Evolutionary conservation across 2,797 vertebrate species (phyloP).

Genomic region (Catamblyrhynchus diadema): DNA sequence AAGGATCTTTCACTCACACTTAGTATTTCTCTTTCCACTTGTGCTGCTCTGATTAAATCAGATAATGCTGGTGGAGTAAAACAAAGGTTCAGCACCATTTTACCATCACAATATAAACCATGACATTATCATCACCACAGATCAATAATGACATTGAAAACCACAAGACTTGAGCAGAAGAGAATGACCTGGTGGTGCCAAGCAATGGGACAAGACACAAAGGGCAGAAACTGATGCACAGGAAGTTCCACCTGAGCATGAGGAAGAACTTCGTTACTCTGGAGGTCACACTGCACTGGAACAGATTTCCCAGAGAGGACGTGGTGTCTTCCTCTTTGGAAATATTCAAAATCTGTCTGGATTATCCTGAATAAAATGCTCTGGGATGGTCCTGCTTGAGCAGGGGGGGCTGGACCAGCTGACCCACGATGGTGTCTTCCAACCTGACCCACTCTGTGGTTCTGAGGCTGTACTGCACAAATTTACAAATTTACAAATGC

Average conservation of each 20-base stretch:
- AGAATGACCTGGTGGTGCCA: neutral
- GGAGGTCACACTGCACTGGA: neutral
- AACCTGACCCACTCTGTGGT: too few species aligned
- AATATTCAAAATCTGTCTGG: neutral
- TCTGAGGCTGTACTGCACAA: neutral
- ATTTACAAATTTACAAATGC: too few species aligned
- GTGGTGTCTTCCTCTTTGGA: neutral
- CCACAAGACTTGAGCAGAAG: neutral
- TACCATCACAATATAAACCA: neutral
- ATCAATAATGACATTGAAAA: neutral
- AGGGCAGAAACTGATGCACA: neutral
- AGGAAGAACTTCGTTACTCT: neutral
- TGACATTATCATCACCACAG: neutral
- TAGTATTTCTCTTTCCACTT: neutral
- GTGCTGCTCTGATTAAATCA: neutral
- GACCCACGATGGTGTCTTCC: too few species aligned
- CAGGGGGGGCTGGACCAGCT: too few species aligned
- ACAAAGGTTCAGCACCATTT: neutral
- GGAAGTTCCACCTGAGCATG: neutral
- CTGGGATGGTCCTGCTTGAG: neutral
- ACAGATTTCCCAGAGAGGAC: neutral
- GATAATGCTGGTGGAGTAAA: neutral
- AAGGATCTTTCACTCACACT: neutral
- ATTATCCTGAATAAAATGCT: neutral
- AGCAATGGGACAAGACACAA: accelerated